Conservation (phyloP, 2,888 invertebrate genomes). For the Drosophila leonis region DNA sequence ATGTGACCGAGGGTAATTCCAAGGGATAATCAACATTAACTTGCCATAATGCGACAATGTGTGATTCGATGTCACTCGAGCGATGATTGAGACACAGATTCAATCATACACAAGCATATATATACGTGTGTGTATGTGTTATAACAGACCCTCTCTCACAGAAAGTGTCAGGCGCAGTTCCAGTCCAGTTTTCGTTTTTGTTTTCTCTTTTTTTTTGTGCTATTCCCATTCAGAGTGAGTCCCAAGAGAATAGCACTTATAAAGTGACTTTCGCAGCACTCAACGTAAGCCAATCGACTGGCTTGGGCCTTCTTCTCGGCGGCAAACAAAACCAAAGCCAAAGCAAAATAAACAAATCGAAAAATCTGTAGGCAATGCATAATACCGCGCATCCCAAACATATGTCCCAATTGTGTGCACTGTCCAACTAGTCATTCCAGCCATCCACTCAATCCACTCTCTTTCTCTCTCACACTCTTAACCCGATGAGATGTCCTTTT, state of each 20-base stretch:
- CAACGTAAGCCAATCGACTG: slow-evolving; percentile 41
- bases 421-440: slow-evolving; percentile 40
- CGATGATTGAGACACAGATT: slow-evolving; percentile 59
- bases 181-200: slow-evolving; percentile 14
- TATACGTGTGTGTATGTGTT: no score
- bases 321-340: slow-evolving; percentile 26
- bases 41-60: slow-evolving; percentile 58
- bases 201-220: slow-evolving; percentile 1
- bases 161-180: slow-evolving; percentile 5
- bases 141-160: neutral
- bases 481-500: slow-evolving; percentile 48
- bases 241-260: slow-evolving; percentile 50
- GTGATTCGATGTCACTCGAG: slow-evolving; percentile 60
- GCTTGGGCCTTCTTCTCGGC: slow-evolving; percentile 14
- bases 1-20: slow-evolving; percentile 48
- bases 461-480: slow-evolving; percentile 6
- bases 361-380: slow-evolving; percentile 32
- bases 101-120: slow-evolving; percentile 22
- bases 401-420: slow-evolving; percentile 81
- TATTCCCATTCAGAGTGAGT: neutral
- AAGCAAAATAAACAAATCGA: slow-evolving; percentile 37
- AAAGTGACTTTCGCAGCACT: slow-evolving; percentile 61
- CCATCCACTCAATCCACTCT: neutral
- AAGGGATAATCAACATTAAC: slow-evolving; percentile 59
- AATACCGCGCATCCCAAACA: slow-evolving; percentile 61